Evolutionary conservation across 2,888 invertebrate species (phyloP).

Genomic region (Caenorhabditis sp.): DNA sequence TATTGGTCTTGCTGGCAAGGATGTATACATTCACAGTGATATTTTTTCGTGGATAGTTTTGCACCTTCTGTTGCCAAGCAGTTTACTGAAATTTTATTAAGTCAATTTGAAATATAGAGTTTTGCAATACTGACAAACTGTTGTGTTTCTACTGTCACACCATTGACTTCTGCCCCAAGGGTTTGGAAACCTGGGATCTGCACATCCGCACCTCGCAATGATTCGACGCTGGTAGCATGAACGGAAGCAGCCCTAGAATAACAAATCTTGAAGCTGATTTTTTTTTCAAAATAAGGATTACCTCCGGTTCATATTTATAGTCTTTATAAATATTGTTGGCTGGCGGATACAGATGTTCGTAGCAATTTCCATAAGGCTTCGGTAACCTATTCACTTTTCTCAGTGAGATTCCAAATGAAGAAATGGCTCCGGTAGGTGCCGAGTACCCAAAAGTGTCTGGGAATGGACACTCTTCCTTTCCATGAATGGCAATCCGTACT

Average conservation of each 20-base stretch:
- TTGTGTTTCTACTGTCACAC: conserved; percentile 64
- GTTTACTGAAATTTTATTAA: conserved; percentile 65
- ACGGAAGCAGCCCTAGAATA: conserved; percentile 79
- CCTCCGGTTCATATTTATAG: conserved; percentile 82
- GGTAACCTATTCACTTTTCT: conserved; percentile 77
- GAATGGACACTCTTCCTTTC: conserved; percentile 78
- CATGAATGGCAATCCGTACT: conserved; percentile 82
- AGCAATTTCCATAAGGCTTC: conserved; percentile 67
- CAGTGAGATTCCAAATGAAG: conserved; percentile 79
- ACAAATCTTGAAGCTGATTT: not conserved
- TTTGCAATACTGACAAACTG: conserved; percentile 49
- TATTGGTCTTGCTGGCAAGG: conserved; percentile 79
- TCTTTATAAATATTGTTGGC: conserved; percentile 78
- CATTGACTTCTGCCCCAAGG: conserved; percentile 45
- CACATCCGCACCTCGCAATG: conserved; percentile 78
- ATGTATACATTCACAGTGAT: conserved; percentile 69
- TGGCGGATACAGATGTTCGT: conserved; percentile 64
- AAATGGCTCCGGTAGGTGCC: conserved; percentile 80
- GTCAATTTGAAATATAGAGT: not conserved
- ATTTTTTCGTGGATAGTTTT: conserved; percentile 51
- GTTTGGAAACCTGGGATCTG: conserved; percentile 81
- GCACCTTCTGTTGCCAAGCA: conserved; percentile 72
- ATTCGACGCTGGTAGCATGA: conserved; percentile 80
- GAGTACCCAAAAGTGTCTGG: conserved; percentile 82
- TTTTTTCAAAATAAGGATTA: conserved; percentile 4